Evolutionary conservation across 1,140 invertebrate genomes (phyloP), one percentile per base, ranked within the genome.

Genomic region (Eumaeus atala): DNA sequence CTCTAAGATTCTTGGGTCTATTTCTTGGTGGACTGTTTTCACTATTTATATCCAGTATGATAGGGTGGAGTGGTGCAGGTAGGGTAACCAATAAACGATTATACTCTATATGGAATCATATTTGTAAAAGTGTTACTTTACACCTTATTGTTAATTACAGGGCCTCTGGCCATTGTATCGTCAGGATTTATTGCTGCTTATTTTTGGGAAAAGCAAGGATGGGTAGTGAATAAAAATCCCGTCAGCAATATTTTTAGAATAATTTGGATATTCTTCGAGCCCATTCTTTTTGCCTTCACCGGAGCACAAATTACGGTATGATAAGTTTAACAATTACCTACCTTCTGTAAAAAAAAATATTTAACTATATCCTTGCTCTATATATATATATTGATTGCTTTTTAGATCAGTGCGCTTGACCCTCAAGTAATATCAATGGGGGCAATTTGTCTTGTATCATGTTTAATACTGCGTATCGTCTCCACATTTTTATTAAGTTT

Each of bases 211-310:
- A 90, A 92, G 65, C 92, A 95, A 80, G 94, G 94, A 40, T 95
- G 94, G 94, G 90, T 92, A 16, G 90, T 95, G 10, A 94, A 95
- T 69, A 93, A 95, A 56, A 95, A 96, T 79, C 93, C 94, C 0
- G 94, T 97, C 3, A 92, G 92, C 16, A 93, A 93, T n/a, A 90
- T 94, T 11, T 96, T 97, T 64, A 93, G 93, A 83, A 95, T 96
- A 47, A 91, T 97, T 63, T 98, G 97, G 96, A 94, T 95, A 90
- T 92, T 98, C 51, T 97, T 97, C 70, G 95, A 98, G 80, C 96
- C 96, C 0, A 93, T 98, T 48, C 88, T 98, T 3, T 98, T 98
- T 85, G 93, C 93, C 34, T 89, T 98, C 34, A 98, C 97, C 40
- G 97, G 96, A 21, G 91, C 95, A 1, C 94, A 95, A 84, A 91